phyloP scores from a whole-genome alignment of 2,797 vertebrate genomes.

The Syndactyla subalaris region DNA sequence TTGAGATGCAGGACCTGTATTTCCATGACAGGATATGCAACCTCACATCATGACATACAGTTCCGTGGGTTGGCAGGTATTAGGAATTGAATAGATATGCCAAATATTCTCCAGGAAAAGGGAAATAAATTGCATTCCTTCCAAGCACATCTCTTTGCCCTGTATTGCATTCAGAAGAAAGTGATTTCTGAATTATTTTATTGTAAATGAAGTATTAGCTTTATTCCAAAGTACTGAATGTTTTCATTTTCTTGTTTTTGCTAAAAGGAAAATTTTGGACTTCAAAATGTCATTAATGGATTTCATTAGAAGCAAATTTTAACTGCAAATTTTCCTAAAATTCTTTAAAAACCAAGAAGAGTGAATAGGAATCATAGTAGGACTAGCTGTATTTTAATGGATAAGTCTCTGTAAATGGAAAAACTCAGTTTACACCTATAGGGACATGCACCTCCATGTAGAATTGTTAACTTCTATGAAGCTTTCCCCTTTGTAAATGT shows the following conservation, averaged over 20 bases:
- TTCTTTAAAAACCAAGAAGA: neutral
- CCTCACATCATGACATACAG: neutral
- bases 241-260: neutral
- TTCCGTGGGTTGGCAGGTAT: neutral
- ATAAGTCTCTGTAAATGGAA: neutral
- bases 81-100: neutral
- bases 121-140: neutral
- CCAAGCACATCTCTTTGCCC: neutral
- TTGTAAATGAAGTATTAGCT: neutral
- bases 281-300: neutral
- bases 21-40: neutral
- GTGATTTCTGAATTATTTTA: neutral
- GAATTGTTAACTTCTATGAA: neutral
- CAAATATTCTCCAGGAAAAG: neutral
- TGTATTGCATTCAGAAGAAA: neutral
- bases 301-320: neutral
- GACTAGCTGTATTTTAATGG: neutral
- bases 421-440: neutral
- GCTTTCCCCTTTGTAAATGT: neutral
- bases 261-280: neutral
- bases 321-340: neutral
- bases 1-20: neutral
- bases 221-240: neutral
- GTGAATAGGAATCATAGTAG: neutral
- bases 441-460: neutral